phyloP scores from a whole-genome alignment of 92 coral and sea anemone species.

The Scolanthus callimorphus region DNA sequence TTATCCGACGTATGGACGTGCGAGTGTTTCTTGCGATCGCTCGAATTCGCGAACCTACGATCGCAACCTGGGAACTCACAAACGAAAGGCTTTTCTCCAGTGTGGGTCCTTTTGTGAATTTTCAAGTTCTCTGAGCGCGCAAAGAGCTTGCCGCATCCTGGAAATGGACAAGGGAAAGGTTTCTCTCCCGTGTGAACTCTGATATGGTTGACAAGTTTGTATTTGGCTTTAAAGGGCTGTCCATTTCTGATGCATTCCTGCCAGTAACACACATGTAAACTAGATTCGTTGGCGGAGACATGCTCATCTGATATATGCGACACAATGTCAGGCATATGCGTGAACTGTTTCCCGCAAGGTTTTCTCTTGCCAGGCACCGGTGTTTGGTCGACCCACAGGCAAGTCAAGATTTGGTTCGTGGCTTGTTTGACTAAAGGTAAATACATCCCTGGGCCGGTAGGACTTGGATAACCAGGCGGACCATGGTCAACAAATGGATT shows the following conservation, averaged over 20 bases:
- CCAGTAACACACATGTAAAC: slow-evolving; percentile 93
- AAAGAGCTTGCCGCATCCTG: slow-evolving; percentile 96
- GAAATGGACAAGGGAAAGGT: slow-evolving; percentile 96
- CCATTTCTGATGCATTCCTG: slow-evolving; percentile 94
- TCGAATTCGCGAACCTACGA: slow-evolving; percentile 98
- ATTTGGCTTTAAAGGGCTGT: slow-evolving; percentile 95
- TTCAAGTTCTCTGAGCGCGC: slow-evolving; percentile 99
- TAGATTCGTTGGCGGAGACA: slow-evolving; percentile 88
- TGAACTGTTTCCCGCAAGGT: slow-evolving; percentile 95
- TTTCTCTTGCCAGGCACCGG: slow-evolving; percentile 82
- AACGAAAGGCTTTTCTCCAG: slow-evolving; percentile 96
- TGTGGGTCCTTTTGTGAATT: slow-evolving; percentile 96
- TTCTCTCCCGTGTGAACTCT: slow-evolving; percentile 98
- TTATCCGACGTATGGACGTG: slow-evolving; percentile 99
- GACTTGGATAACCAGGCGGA: slow-evolving; percentile 73
- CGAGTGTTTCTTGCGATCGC: slow-evolving; percentile 98
- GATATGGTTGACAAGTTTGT: slow-evolving; percentile 97
- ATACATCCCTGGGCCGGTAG: slow-evolving; percentile 76
- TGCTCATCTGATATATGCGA: slow-evolving; percentile 98
- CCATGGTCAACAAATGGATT: slow-evolving; percentile 80
- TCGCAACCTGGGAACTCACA: slow-evolving; percentile 98
- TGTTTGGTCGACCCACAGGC: slow-evolving; percentile 97
- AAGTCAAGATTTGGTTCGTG: slow-evolving; percentile 91
- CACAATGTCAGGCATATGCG: slow-evolving; percentile 91
- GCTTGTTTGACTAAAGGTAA: slow-evolving; percentile 89